Conservation (phyloP, 92 coral and sea anemone species). For the Palythoa grandiflora region DNA sequence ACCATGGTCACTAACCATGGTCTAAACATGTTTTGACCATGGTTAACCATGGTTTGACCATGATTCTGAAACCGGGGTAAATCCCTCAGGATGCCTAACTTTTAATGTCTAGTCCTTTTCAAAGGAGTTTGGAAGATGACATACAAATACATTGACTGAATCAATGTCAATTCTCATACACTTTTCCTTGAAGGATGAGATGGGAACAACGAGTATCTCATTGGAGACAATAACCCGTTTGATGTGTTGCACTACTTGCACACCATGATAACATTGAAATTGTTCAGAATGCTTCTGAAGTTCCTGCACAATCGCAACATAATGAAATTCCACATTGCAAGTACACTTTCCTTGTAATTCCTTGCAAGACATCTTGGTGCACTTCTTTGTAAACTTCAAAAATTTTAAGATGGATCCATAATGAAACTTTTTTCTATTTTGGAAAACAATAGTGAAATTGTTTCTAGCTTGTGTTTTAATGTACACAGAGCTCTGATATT, state of each 20-base stretch:
- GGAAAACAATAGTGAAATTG: conserved; percentile 42
- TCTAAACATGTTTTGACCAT: too few relatives aligned
- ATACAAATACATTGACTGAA: conserved; percentile 13
- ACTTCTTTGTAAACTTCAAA: conserved; percentile 6
- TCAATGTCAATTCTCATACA: conserved; percentile 48
- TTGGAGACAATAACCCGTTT: conserved; percentile 9
- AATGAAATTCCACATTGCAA: background rate
- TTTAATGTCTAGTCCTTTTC: conserved; percentile 34
- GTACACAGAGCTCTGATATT: conserved; percentile 44
- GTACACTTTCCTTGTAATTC: conserved; percentile 11
- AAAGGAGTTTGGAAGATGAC: conserved; percentile 40
- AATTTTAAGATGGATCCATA: conserved; percentile 47
- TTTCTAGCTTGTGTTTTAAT: conserved; percentile 33
- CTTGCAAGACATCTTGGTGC: conserved; percentile 24
- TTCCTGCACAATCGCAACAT: conserved; percentile 16
- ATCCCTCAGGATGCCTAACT: background rate
- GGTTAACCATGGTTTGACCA: too few relatives aligned
- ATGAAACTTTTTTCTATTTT: background rate
- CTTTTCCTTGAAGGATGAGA: background rate
- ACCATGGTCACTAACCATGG: too few relatives aligned
- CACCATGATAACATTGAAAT: conserved; percentile 17
- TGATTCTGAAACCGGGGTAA: too few relatives aligned
- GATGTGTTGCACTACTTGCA: conserved; percentile 31
- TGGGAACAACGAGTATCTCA: conserved; percentile 16
- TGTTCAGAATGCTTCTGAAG: conserved; percentile 11